Evolutionary conservation across 2,888 invertebrate species (phyloP).

Genomic region (Metellina segmentata): DNA sequence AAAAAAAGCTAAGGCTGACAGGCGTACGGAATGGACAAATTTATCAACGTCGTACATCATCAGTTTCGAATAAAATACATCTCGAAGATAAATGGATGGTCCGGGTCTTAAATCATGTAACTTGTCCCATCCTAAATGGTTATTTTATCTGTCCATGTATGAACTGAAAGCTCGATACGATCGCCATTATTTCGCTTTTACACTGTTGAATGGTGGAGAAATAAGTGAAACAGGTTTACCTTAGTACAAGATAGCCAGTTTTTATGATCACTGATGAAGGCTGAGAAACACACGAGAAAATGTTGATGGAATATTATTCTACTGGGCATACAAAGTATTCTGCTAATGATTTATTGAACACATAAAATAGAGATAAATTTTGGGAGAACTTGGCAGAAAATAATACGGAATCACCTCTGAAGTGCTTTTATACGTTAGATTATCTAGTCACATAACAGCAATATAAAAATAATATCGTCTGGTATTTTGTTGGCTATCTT

Average conservation of each 20-base stretch:
- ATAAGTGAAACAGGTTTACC: background rate
- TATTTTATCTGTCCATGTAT: constrained; percentile 23
- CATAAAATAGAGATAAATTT: background rate
- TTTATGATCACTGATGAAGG: background rate
- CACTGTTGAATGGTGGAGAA: background rate
- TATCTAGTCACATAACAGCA: background rate
- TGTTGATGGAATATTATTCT: background rate
- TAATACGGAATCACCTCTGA: background rate
- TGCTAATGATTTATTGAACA: background rate
- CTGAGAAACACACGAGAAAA: background rate
- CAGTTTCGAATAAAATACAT: constrained; percentile 45
- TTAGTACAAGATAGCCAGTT: background rate
- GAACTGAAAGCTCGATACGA: background rate
- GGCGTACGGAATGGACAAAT: background rate
- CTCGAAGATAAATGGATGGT: constrained; percentile 40
- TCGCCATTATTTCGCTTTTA: background rate
- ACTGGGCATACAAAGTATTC: background rate
- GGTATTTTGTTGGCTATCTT: background rate
- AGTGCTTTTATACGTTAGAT: background rate
- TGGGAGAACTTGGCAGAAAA: background rate
- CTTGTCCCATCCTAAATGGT: constrained; percentile 30
- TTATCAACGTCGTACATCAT: constrained; percentile 26
- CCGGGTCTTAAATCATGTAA: constrained; percentile 38
- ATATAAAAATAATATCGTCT: background rate
- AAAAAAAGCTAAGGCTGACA: background rate